phyloP scores from a whole-genome alignment of 2,113 vertebrate species.

The Romanogobio albipinnatus region DNA sequence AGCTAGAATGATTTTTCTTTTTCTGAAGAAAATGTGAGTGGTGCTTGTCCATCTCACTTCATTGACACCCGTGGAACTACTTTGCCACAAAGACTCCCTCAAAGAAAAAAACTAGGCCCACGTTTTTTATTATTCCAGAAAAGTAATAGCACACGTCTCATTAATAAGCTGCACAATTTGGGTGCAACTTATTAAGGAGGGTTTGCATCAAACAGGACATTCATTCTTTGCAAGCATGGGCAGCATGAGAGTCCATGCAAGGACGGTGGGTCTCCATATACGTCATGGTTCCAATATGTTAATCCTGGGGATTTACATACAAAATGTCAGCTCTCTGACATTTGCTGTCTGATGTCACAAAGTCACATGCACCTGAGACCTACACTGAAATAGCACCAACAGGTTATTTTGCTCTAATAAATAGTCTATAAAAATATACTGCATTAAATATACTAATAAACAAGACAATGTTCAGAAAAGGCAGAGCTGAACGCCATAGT shows the following conservation, averaged over 20 bases:
- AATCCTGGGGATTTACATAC: constrained; percentile 17
- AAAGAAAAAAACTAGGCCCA: no score
- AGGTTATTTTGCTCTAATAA: neutral
- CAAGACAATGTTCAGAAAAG: neutral
- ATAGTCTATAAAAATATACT: neutral
- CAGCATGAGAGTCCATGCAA: neutral
- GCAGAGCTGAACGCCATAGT: neutral
- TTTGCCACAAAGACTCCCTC: neutral
- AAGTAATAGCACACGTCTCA: neutral
- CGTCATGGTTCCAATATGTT: neutral
- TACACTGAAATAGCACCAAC: neutral
- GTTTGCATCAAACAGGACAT: neutral
- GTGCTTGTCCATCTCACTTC: neutral
- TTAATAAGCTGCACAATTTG: neutral
- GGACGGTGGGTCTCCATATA: neutral
- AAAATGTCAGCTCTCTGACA: neutral
- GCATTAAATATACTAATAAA: neutral
- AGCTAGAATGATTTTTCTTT: neutral
- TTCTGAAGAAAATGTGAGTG: neutral
- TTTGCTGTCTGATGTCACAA: constrained; percentile 3
- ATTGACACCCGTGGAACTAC: neutral
- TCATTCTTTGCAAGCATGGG: neutral
- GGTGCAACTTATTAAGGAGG: neutral
- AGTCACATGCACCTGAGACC: neutral
- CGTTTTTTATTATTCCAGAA: neutral